Conservation (phyloP, 2,888 invertebrate genomes). For the Dioctria rufipes region DNA sequence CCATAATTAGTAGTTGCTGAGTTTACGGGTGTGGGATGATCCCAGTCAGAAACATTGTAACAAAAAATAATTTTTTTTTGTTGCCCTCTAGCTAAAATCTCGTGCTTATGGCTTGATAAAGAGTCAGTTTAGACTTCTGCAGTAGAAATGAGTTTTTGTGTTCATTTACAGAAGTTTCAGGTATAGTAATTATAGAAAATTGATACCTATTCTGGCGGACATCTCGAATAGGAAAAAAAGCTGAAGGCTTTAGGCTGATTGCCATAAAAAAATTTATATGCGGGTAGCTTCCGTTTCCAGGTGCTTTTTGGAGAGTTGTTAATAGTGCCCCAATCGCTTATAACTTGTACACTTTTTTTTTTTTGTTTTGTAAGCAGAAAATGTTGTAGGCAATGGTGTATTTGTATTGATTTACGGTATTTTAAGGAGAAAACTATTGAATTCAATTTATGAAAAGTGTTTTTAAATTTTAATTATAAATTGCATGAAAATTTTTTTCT, state of each 20-base stretch:
- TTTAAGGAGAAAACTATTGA: no score
- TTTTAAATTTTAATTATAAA: no score
- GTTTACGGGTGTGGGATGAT: constrained; percentile 46
- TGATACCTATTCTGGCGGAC: constrained; percentile 16
- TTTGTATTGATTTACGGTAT: no score
- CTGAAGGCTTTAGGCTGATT: constrained; percentile 26
- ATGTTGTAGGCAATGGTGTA: no score
- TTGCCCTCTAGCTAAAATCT: constrained; percentile 25
- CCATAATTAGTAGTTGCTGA: constrained; percentile 49
- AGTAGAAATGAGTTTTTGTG: constrained; percentile 50
- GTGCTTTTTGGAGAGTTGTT: constrained; percentile 1
- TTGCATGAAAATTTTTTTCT: no score
- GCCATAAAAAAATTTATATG: constrained; percentile 34
- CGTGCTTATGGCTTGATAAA: constrained; percentile 49
- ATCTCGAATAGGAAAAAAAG: constrained; percentile 20
- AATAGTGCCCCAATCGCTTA: no score
- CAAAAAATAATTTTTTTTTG: constrained; percentile 44
- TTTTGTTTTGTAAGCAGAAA: no score
- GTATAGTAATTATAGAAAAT: constrained; percentile 50
- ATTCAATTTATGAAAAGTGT: no score
- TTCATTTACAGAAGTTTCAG: constrained; percentile 51
- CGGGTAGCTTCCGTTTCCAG: constrained; percentile 36
- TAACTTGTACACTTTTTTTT: no score
- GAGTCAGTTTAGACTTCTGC: constrained; percentile 52
- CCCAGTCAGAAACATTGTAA: constrained; percentile 48